A percentile compares a stretch with the other conserved stretches of the same genome.
These are phyloP conservation scores for Stictonetta naevosa DNA, from an alignment of 2,113 vertebrate genomes.

Conservation along the genomic window DNA sequence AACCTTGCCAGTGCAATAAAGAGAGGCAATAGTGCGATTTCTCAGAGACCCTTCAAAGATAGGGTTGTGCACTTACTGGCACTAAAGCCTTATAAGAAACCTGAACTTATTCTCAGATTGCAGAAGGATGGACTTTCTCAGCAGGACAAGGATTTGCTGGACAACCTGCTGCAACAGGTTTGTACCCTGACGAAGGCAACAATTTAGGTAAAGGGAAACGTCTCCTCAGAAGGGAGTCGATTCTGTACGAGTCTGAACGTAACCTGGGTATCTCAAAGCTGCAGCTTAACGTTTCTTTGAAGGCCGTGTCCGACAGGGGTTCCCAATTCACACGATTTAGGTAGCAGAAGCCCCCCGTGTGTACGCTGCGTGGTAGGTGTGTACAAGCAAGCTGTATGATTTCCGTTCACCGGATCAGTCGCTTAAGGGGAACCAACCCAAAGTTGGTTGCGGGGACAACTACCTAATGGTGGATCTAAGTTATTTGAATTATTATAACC, in stretches of 20 bases:
- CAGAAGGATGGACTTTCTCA: conserved; percentile 91
- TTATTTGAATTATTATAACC: not conserved
- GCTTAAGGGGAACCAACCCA: not conserved
- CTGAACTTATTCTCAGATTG: conserved; percentile 92
- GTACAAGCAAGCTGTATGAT: not conserved
- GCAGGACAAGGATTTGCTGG: conserved; percentile 91
- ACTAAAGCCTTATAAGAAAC: conserved; percentile 95
- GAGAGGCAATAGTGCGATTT: conserved; percentile 77
- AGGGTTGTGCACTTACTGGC: conserved; percentile 94
- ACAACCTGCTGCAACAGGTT: conserved; percentile 94
- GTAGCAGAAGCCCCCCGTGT: not conserved
- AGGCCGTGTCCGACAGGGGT: not conserved
- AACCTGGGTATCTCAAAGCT: not conserved
- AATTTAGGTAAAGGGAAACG: not conserved
- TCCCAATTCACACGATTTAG: accelerated
- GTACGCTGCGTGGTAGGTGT: accelerated
- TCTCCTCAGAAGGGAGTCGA: not conserved
- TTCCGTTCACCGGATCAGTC: not conserved
- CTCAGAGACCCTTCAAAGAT: conserved; percentile 88
- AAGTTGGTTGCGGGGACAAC: not conserved
- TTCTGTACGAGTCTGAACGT: not conserved
- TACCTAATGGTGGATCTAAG: not conserved
- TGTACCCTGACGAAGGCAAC: not conserved
- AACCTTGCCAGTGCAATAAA: conserved; percentile 89
- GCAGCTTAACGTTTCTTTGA: not conserved